Base-by-base conservation (phyloP, 2,888 invertebrate genomes). In the Anthophora plumipes region DNA sequence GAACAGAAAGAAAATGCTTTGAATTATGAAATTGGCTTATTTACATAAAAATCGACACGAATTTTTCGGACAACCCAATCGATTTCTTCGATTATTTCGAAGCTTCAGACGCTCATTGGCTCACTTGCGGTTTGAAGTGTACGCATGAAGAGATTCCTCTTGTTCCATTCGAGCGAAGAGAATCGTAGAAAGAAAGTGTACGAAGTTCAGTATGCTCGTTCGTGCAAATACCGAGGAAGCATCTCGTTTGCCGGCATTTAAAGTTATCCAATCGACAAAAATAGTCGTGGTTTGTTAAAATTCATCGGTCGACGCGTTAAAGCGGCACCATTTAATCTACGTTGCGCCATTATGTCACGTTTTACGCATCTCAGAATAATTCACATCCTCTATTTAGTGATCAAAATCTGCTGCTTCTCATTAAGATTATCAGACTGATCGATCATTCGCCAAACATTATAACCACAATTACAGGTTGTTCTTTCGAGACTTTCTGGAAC, bases 271-370 rank as follows among this genome's bases (percentile, higher is more conserved):
- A 64, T 50, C 71, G 73, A 66, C 46, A 20, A 74, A 66, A 67
- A 76, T 80, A 77, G 61, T 46, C 52, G 17, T 20, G 31, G 31
- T 43, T 25, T 43, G 55, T 79, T 76, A 77, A 80, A 57, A 80
- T 80, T 80, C 80, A 61, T n/a, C 11, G 31, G 20, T 14, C 6
- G 39, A 50, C 20, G 25, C 37, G 9, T 22, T 46, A n/a, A 52
- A 20, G 9, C 54, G 20, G 25, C 67, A 50, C 6, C 54, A 22
- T 46, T 54, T 43, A 20, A 31, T 7, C 60, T 17, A 9, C n/a
- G n/a, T 69, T 64, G 22, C 78, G 43, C 22, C 74, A 77, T 4
- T 9, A 3, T 20, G 50, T 61, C 69, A 61, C 37, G 60, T 59
- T 48, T 22, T 31, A 11, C 12, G 37, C 12, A 31, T 67, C 14